A percentile compares a stretch with the other conserved stretches of the same genome.
These are phyloP conservation scores for Eulithis prunata DNA, from an alignment of 2,888 invertebrate species.

Conservation along the genomic window DNA sequence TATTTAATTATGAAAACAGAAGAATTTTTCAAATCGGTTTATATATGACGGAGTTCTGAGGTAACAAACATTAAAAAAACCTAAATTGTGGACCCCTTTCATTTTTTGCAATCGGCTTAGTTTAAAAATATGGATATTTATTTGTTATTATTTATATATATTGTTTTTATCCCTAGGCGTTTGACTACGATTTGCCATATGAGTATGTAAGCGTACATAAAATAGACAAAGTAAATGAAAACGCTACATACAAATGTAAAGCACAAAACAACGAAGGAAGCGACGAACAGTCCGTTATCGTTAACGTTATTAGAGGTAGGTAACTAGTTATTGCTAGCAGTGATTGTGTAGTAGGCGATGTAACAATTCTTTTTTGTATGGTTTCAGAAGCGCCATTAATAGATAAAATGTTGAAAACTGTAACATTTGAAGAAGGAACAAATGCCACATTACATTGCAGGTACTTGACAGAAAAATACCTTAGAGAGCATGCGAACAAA, in stretches of 20 bases:
- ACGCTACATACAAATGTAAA: conserved; percentile 16
- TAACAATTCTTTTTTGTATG: background rate
- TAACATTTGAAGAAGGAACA: background rate
- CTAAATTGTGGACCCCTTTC: too few relatives aligned
- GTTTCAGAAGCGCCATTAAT: conserved; percentile 2
- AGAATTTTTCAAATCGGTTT: too few relatives aligned
- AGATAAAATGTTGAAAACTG: background rate
- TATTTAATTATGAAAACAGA: too few relatives aligned
- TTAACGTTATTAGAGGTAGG: background rate
- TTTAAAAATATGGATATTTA: too few relatives aligned
- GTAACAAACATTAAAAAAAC: too few relatives aligned
- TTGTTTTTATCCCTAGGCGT: conserved; percentile 4
- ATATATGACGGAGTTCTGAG: too few relatives aligned
- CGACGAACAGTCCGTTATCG: conserved; percentile 8
- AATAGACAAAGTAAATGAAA: conserved; percentile 12
- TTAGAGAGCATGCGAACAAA: background rate
- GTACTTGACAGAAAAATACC: background rate
- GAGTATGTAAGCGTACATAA: conserved; percentile 18
- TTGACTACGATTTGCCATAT: conserved; percentile 16
- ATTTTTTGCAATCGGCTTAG: too few relatives aligned
- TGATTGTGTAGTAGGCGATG: background rate
- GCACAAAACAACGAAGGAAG: conserved; percentile 11
- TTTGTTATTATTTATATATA: too few relatives aligned
- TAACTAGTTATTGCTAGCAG: background rate
- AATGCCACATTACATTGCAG: conserved; percentile 5